Evolutionary conservation across 2,797 vertebrate species (phyloP).

Genomic region (Nyctalus aviator): DNA sequence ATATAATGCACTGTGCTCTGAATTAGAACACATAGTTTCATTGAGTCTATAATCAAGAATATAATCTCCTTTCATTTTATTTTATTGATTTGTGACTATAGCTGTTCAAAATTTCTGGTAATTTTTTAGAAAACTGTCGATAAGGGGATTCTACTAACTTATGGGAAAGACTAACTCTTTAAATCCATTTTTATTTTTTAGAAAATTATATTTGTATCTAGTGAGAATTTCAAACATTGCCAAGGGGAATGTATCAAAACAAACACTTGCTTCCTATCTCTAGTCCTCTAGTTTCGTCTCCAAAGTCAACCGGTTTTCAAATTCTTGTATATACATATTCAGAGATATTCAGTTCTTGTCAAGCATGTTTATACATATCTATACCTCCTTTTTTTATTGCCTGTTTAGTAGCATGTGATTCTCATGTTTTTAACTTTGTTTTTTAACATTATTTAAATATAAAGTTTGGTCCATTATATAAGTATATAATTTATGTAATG

Average conservation of each 20-base stretch:
- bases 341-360: slow-evolving; percentile 13
- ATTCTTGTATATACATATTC: neutral
- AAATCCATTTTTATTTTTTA: neutral
- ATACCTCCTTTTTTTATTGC: neutral
- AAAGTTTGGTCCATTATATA: neutral
- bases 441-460: neutral
- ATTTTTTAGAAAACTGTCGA: neutral
- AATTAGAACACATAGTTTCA: neutral
- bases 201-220: neutral
- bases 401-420: neutral
- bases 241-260: neutral
- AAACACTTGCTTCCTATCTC: neutral
- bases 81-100: neutral
- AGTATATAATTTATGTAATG: neutral
- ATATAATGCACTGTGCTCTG: neutral
- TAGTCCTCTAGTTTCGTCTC: neutral
- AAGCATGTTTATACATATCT: neutral
- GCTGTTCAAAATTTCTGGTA: neutral
- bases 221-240: slow-evolving; percentile 39
- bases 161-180: neutral
- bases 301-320: neutral
- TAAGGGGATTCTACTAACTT: neutral
- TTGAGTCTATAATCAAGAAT: neutral
- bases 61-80: neutral
- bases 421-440: neutral